A percentile compares a stretch with the other conserved stretches of the same genome.
Conservation (phyloP, 2,797 vertebrate genomes). For the Lateolabrax maculatus region DNA sequence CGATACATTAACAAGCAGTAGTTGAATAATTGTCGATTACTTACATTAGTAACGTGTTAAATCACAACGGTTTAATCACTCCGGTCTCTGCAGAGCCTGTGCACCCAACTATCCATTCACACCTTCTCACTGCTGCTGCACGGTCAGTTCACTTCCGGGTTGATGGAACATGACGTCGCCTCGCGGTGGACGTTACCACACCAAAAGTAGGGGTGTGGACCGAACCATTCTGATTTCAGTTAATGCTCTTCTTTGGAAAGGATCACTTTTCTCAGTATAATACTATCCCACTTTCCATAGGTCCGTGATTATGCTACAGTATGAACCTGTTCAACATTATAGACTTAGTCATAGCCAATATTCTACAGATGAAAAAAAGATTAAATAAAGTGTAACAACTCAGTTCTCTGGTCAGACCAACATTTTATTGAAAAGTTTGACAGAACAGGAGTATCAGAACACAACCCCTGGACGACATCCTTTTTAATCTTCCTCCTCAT, state of each 20-base stretch:
- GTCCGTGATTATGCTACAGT: accelerated
- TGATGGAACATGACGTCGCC: background rate
- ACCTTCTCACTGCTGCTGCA: too few species aligned
- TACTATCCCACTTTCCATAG: background rate
- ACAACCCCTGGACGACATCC: slow-evolving; percentile 41
- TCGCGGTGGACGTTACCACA: accelerated
- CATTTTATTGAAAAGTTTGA: slow-evolving; percentile 80
- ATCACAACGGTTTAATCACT: accelerated
- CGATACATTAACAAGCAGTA: accelerated
- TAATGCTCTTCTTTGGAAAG: too few species aligned
- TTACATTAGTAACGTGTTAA: slow-evolving; percentile 25
- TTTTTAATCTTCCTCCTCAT: slow-evolving; percentile 93
- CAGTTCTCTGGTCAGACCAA: slow-evolving; percentile 54
- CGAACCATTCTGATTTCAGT: background rate
- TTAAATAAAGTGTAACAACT: background rate
- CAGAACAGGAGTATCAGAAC: slow-evolving; percentile 42
- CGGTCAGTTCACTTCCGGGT: slow-evolving; percentile 17
- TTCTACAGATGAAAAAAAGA: accelerated
- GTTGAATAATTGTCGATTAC: background rate
- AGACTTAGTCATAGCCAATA: too few species aligned
- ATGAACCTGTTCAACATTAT: too few species aligned
- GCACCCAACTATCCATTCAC: background rate
- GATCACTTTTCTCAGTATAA: background rate
- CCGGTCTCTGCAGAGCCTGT: background rate
- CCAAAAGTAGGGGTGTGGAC: background rate